Evolutionary conservation across 2,113 vertebrate species (phyloP).

Genomic region (Anas platyrhynchos): DNA sequence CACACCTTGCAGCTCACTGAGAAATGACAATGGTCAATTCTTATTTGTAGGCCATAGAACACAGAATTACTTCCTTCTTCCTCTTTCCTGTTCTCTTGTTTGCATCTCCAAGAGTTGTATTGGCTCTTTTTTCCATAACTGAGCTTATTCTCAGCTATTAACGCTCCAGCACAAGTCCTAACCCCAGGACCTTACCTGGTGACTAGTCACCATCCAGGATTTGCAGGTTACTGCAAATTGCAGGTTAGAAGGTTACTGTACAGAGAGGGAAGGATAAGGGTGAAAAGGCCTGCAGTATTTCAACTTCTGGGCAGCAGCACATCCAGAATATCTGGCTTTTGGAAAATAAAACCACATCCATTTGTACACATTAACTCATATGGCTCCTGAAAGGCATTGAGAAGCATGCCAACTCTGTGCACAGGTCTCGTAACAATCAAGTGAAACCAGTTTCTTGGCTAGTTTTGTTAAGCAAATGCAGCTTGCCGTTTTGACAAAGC

Average conservation of each 20-base stretch:
- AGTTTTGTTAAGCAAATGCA: conserved; percentile 39
- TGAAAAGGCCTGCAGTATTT: rapidly evolving
- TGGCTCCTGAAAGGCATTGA: rapidly evolving
- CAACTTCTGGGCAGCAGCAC: background rate
- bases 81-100: background rate
- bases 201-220: background rate
- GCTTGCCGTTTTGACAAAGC: background rate
- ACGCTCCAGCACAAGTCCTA: background rate
- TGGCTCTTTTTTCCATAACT: background rate
- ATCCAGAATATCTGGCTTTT: background rate
- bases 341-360: background rate
- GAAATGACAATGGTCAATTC: rapidly evolving
- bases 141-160: background rate
- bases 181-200: too few species aligned
- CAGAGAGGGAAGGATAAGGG: background rate
- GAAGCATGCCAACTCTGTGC: background rate
- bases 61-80: background rate
- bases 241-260: background rate
- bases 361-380: background rate
- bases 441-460: conserved; percentile 44
- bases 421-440: background rate
- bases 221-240: background rate
- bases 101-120: background rate
- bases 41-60: background rate
- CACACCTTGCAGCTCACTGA: background rate